phyloP scores from a whole-genome alignment of 2,113 vertebrate species.

The Gulo gulo region DNA sequence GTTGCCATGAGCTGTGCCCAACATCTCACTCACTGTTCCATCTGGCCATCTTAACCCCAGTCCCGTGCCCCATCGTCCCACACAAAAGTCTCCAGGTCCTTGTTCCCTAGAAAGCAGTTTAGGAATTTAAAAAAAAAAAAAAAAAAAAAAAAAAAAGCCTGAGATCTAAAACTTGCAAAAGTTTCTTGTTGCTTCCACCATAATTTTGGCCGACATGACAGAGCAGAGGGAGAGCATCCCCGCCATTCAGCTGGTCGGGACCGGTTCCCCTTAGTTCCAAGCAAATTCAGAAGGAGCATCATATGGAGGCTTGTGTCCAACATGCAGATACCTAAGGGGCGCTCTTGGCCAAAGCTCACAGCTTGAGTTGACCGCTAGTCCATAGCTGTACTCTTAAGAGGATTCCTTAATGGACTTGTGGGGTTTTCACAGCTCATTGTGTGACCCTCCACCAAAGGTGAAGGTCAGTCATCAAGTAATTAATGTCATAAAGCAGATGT shows the following conservation, averaged over 20 bases:
- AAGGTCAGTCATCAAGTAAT: not conserved
- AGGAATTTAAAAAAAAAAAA: too few species aligned
- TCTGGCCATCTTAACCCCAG: not conserved
- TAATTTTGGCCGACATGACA: not conserved
- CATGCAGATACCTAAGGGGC: not conserved
- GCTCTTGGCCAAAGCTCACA: not conserved
- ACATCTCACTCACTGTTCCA: not conserved
- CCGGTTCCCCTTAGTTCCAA: not conserved
- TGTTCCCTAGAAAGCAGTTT: not conserved
- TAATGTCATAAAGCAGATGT: not conserved
- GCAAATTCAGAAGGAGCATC: not conserved
- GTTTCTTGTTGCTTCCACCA: not conserved
- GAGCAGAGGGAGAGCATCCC: not conserved
- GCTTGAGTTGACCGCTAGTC: fast-evolving
- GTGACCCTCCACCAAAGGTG: not conserved
- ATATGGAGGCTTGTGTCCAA: not conserved
- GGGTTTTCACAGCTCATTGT: not conserved
- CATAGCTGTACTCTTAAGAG: not conserved
- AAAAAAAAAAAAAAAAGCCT: too few species aligned
- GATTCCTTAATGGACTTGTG: not conserved
- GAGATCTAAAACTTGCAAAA: not conserved
- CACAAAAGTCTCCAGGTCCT: not conserved
- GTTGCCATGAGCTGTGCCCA: fast-evolving
- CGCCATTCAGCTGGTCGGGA: not conserved
- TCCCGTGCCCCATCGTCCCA: not conserved